phyloP scores from a whole-genome alignment of 2,888 invertebrate genomes.

The Tipula vernalis region DNA sequence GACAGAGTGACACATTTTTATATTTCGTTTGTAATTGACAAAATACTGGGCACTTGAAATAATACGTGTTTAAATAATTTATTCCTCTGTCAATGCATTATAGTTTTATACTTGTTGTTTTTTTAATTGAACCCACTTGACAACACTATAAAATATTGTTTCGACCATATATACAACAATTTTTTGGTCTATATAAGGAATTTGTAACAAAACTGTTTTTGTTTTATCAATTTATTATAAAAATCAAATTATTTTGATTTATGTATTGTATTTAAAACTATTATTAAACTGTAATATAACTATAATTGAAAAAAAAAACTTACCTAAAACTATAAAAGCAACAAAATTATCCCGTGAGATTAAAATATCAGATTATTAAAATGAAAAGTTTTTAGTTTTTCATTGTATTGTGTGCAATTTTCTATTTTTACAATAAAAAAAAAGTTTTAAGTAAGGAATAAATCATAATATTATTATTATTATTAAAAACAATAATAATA shows the following conservation, averaged over 20 bases:
- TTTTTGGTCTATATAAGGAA: not conserved
- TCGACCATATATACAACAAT: not conserved
- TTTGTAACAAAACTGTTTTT: not conserved
- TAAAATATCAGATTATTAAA: not conserved
- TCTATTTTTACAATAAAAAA: not conserved
- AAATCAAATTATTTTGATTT: not conserved
- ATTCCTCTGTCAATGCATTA: not conserved
- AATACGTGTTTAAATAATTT: not conserved
- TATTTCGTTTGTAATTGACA: not conserved
- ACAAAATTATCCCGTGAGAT: not conserved
- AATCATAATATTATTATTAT: not conserved
- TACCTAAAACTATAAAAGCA: not conserved
- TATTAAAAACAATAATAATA: not conserved
- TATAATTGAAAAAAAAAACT: not conserved
- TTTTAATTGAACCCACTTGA: not conserved
- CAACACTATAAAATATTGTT: not conserved
- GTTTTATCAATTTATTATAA: not conserved
- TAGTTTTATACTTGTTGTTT: not conserved
- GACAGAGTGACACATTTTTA: not conserved
- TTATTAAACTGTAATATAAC: not conserved
- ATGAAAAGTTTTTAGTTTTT: not conserved
- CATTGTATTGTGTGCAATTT: not conserved
- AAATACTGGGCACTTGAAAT: not conserved
- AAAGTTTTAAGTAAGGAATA: not conserved
- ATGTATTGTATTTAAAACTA: not conserved